Percentiles rank a stretch among this genome's conserved stretches.
phyloP scores from a whole-genome alignment of 2,888 invertebrate genomes.

The Cosmia pyralina region DNA sequence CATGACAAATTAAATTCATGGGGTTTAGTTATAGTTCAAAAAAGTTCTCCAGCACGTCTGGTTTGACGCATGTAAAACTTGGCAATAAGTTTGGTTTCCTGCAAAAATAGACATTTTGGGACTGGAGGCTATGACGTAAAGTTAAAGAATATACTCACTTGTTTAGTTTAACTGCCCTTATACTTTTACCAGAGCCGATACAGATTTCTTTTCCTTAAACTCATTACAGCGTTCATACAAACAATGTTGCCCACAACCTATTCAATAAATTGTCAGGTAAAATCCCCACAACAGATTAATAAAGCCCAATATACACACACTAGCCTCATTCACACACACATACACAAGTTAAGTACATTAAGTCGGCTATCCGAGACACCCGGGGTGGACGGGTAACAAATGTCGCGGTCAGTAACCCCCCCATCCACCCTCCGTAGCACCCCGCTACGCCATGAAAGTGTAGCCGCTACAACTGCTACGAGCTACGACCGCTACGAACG shows the following conservation, averaged over 20 bases:
- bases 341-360: conserved; percentile 70
- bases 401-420: conserved; percentile 87
- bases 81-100: background rate
- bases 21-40: background rate
- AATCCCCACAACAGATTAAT: conserved; percentile 64
- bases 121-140: background rate
- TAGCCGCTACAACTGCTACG: conserved; percentile 71
- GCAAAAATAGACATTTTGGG: background rate
- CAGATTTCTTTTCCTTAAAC: background rate
- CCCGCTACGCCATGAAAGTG: conserved; percentile 67
- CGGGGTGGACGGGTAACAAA: conserved; percentile 85
- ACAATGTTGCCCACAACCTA: conserved; percentile 23
- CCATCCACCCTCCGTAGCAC: conserved; percentile 68
- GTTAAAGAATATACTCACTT: background rate
- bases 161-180: background rate
- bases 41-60: background rate
- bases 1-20: background rate
- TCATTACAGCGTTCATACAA: conserved; percentile 15
- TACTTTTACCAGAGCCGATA: background rate
- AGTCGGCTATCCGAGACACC: conserved; percentile 71
- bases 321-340: conserved; percentile 58
- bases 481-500: conserved; percentile 64
- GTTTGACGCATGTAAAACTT: background rate
- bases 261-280: conserved; percentile 59
- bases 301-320: conserved; percentile 59